These are phyloP conservation scores for Ochotona princeps DNA, from an alignment of 2,113 vertebrate genomes.

Conservation along the genomic window DNA sequence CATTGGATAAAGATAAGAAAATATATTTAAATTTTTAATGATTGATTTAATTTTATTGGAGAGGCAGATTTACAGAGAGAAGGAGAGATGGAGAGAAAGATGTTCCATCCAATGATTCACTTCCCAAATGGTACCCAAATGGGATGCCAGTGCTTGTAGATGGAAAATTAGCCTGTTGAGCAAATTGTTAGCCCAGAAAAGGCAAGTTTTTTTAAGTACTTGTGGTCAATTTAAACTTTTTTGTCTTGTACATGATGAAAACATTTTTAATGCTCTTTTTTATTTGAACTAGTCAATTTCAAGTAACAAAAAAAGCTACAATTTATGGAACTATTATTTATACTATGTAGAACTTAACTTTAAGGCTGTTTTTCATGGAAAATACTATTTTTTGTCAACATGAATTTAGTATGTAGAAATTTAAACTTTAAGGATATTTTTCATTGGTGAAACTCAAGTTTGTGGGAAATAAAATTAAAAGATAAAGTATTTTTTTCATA, in stretches of 20 bases:
- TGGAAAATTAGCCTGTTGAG: no score
- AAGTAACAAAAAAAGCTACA: background rate
- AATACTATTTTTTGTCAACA: no score
- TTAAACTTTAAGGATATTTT: background rate
- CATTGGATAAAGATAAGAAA: background rate
- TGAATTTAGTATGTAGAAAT: background rate
- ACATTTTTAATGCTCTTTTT: background rate
- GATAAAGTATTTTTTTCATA: no score
- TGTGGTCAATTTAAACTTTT: background rate
- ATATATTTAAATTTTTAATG: no score
- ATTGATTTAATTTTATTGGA: no score
- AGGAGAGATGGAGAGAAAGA: no score
- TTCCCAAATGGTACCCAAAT: no score
- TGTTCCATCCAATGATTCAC: no score
- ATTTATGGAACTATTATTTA: background rate
- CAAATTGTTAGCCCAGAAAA: background rate
- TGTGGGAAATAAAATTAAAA: no score
- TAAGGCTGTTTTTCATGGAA: background rate
- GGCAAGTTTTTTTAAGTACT: background rate
- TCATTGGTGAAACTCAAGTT: no score
- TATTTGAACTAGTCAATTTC: background rate
- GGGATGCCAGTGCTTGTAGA: no score
- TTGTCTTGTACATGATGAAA: background rate
- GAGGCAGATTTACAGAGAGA: no score
- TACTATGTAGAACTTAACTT: background rate